Evolutionary conservation across 2,797 vertebrate species (phyloP).

Genomic region (Chelmon rostratus): DNA sequence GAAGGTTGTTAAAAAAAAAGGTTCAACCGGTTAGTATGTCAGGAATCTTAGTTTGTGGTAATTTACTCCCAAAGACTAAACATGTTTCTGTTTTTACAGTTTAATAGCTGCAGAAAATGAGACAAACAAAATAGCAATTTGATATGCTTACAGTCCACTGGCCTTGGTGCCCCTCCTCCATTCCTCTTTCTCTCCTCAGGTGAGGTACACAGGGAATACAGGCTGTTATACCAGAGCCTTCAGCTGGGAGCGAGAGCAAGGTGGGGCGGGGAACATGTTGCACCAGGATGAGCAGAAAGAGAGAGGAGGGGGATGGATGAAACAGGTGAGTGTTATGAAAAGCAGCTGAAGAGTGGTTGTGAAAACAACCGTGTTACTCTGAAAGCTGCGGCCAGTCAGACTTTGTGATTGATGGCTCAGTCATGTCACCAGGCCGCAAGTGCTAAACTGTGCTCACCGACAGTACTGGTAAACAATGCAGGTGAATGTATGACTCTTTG

Average conservation of each 20-base stretch:
- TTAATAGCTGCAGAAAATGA: neutral
- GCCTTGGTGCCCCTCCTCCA: constrained; percentile 30
- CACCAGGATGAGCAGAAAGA: neutral
- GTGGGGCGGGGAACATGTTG: constrained; percentile 22
- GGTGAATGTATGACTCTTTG: constrained; percentile 47
- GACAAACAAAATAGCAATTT: constrained; percentile 15
- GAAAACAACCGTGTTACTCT: constrained; percentile 32
- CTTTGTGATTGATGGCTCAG: constrained; percentile 15
- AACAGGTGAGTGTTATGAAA: constrained; percentile 49
- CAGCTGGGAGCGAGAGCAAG: constrained; percentile 66
- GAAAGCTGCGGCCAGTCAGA: neutral
- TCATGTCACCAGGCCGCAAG: neutral
- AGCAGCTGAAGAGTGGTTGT: constrained; percentile 23
- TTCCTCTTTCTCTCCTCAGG: constrained; percentile 28
- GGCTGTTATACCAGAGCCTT: constrained; percentile 45
- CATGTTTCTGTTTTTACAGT: neutral
- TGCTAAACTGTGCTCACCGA: neutral
- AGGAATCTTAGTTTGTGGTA: neutral
- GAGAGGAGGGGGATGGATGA: constrained; percentile 12
- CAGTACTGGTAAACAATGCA: neutral
- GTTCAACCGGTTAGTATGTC: neutral
- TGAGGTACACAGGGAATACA: constrained; percentile 37
- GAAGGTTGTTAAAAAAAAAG: neutral
- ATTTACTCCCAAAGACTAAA: neutral
- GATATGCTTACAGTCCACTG: neutral